These are phyloP conservation scores for Heliconius aoede DNA, from an alignment of 2,888 invertebrate genomes.

Conservation along the genomic window DNA sequence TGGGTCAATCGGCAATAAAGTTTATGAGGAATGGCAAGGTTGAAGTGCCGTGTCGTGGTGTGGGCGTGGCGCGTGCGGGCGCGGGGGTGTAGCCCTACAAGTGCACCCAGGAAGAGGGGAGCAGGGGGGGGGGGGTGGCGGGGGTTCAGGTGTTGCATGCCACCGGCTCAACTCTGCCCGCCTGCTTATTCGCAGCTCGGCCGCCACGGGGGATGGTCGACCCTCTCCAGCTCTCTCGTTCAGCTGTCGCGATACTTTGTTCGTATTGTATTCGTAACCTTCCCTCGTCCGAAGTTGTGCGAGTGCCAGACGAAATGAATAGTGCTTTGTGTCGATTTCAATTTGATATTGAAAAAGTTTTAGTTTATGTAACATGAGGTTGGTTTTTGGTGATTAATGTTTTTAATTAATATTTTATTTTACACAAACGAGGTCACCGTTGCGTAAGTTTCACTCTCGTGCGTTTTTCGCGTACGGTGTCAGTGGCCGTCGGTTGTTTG, in stretches of 20 bases:
- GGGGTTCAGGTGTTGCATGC: constrained; percentile 71
- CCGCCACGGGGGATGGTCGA: constrained; percentile 48
- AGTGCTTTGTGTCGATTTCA: constrained; percentile 31
- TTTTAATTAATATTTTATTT: background rate
- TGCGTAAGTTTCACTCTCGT: constrained; percentile 34
- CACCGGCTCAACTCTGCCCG: constrained; percentile 54
- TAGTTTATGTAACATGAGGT: constrained; percentile 33
- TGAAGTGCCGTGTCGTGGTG: constrained; percentile 50
- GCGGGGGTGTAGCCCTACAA: constrained; percentile 74
- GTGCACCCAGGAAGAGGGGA: constrained; percentile 60
- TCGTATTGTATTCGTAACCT: constrained; percentile 30
- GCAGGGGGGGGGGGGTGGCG: constrained; percentile 47
- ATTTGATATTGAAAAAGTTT: constrained; percentile 21
- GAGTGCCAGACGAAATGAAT: constrained; percentile 33
- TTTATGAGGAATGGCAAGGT: constrained; percentile 49
- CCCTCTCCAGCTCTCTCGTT: constrained; percentile 7
- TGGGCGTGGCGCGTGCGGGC: constrained; percentile 69
- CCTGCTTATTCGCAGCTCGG: constrained; percentile 61
- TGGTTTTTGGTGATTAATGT: constrained; percentile 27
- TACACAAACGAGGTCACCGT: constrained; percentile 16
- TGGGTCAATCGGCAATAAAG: constrained; percentile 49
- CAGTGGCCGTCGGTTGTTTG: constrained; percentile 52
- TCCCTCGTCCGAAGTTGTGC: constrained; percentile 38
- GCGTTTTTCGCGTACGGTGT: constrained; percentile 43
- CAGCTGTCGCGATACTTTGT: constrained; percentile 40